phyloP scores from a whole-genome alignment of 2,797 vertebrate genomes.

The Apogon hyalosoma region DNA sequence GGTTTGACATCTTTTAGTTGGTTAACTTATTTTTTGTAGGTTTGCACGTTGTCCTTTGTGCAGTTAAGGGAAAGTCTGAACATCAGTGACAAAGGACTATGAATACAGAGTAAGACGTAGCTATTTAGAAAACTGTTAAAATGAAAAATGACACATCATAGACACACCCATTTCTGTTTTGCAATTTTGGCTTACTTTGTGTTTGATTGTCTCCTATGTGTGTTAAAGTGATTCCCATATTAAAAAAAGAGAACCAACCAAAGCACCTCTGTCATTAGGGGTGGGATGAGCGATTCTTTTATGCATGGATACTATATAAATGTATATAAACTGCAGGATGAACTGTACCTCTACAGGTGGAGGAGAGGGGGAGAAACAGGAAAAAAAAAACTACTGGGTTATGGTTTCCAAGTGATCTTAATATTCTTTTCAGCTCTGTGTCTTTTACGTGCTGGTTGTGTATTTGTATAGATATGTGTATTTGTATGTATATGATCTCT shows the following conservation, averaged over 20 bases:
- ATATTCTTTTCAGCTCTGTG: conserved; percentile 53
- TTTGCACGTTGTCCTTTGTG: conserved; percentile 71
- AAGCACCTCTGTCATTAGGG: conserved; percentile 75
- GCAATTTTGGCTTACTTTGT: conserved; percentile 61
- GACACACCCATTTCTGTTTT: conserved; percentile 48
- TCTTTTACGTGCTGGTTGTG: conserved; percentile 64
- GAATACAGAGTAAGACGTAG: conserved; percentile 10
- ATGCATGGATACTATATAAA: conserved; percentile 86
- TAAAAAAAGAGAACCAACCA: conserved; percentile 73
- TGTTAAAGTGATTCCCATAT: conserved; percentile 83
- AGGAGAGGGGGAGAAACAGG: conserved; percentile 69
- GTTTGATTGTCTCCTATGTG: conserved; percentile 77
- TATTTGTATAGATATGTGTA: conserved; percentile 69
- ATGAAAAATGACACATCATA: conserved; percentile 29
- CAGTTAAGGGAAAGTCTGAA: conserved; percentile 12
- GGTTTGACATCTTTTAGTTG: conserved; percentile 45
- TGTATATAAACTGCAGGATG: conserved; percentile 85
- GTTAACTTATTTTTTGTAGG: conserved; percentile 75
- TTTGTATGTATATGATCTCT: conserved; percentile 41
- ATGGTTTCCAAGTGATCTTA: conserved; percentile 47
- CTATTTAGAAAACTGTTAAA: conserved; percentile 12
- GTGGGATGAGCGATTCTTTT: conserved; percentile 79
- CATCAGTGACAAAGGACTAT: conserved; percentile 3
- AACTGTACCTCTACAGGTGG: conserved; percentile 75
- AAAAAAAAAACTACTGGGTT: conserved; percentile 41